Conservation (phyloP, 2,888 invertebrate genomes). For the Lottia gigantea region DNA sequence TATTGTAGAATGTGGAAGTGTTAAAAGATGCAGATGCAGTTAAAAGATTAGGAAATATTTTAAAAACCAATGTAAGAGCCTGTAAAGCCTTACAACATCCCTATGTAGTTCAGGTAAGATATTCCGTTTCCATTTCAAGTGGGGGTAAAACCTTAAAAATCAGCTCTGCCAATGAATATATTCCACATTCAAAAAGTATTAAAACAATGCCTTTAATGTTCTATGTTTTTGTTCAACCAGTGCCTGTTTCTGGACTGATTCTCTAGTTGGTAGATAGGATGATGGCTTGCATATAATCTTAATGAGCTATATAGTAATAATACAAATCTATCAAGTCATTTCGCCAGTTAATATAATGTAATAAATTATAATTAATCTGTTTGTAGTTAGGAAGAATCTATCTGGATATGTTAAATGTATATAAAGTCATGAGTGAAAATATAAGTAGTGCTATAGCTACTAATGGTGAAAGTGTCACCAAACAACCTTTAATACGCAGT, state of each 20-base stretch:
- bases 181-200: too few species aligned
- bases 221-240: too few species aligned
- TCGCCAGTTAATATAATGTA: too few species aligned
- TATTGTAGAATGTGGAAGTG: conserved; percentile 85
- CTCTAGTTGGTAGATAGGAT: too few species aligned
- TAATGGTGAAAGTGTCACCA: conserved; percentile 96
- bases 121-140: too few species aligned
- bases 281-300: too few species aligned
- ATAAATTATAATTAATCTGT: conserved; percentile 15
- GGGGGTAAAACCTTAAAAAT: too few species aligned
- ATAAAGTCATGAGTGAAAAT: conserved; percentile 82
- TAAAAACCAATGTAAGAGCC: conserved; percentile 99
- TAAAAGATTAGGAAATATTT: conserved; percentile 95
- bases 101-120: conserved; percentile 81
- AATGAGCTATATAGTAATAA: too few species aligned
- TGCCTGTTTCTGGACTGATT: too few species aligned
- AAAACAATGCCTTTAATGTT: too few species aligned
- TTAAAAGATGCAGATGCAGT: conserved; percentile 96
- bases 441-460: conserved; percentile 79
- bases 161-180: too few species aligned
- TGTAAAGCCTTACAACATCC: conserved; percentile 97
- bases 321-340: too few species aligned
- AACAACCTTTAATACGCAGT: conserved; percentile 95
- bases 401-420: conserved; percentile 98
- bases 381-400: conserved; percentile 93